A percentile compares a stretch with the other conserved stretches of the same genome.
Conservation (phyloP, 2,113 vertebrate genomes). For the Bos javanicus region DNA sequence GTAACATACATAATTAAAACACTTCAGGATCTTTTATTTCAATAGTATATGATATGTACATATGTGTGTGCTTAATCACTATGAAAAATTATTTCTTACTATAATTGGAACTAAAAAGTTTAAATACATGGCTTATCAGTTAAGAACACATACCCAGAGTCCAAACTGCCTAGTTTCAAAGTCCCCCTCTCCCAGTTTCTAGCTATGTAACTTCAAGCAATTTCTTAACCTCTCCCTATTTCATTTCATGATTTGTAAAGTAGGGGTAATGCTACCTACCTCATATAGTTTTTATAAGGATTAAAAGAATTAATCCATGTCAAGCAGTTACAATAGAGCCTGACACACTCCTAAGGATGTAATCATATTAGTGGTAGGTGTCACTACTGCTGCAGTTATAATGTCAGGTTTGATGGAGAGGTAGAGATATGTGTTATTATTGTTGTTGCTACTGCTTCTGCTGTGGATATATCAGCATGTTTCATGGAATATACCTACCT, state of each 20-base stretch:
- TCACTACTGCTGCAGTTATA: background rate
- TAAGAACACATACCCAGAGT: constrained; percentile 5
- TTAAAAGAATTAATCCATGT: constrained; percentile 11
- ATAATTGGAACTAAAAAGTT: background rate
- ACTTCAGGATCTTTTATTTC: background rate
- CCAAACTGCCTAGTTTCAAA: constrained; percentile 9
- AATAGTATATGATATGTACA: background rate
- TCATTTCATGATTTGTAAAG: constrained; percentile 28
- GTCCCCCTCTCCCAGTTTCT: constrained; percentile 3
- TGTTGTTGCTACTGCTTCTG: background rate
- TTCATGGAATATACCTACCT: background rate
- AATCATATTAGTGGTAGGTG: background rate
- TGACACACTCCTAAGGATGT: background rate
- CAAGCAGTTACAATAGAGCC: constrained; percentile 31
- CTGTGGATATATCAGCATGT: background rate
- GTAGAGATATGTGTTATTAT: background rate
- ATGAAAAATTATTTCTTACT: constrained; percentile 17
- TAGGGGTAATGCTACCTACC: background rate
- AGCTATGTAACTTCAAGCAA: background rate
- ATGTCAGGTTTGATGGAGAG: background rate
- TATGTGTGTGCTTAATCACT: background rate
- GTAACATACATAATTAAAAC: background rate
- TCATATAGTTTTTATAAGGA: constrained; percentile 32
- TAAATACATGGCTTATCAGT: background rate
- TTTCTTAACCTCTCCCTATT: background rate